phyloP scores from a whole-genome alignment of 2,797 vertebrate species.

The Takifugu ocellatus region DNA sequence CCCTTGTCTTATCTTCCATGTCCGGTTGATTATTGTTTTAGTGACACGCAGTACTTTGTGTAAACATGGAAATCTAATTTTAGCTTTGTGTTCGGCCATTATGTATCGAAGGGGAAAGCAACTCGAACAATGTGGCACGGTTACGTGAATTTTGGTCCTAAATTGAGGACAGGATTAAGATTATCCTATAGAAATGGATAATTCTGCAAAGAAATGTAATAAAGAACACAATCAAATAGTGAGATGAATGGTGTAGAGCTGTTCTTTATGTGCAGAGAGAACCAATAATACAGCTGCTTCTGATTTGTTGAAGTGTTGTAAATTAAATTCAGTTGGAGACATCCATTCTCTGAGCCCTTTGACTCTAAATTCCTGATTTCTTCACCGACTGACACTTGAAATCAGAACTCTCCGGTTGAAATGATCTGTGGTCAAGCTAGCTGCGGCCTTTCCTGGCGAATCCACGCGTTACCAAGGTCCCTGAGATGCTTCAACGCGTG shows the following conservation, averaged over 20 bases:
- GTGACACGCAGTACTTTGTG: constrained; percentile 20
- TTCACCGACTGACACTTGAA: not conserved
- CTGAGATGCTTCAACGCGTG: too few relatives aligned
- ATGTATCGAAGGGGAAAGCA: constrained; percentile 20
- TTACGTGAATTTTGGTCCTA: too few relatives aligned
- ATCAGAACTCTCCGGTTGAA: too few relatives aligned
- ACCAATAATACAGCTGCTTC: not conserved
- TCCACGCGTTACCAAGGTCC: too few relatives aligned
- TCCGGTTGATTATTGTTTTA: constrained; percentile 45
- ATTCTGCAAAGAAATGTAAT: too few relatives aligned
- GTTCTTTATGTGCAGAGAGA: not conserved
- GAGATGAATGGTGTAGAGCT: too few relatives aligned
- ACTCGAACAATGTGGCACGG: constrained; percentile 21
- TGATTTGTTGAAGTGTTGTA: not conserved
- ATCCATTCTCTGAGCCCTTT: not conserved
- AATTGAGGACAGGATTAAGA: too few relatives aligned
- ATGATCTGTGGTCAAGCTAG: too few relatives aligned
- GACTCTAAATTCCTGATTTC: not conserved
- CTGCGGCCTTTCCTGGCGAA: too few relatives aligned
- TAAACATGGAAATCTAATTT: constrained; percentile 50
- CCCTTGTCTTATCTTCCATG: constrained; percentile 9
- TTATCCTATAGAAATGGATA: too few relatives aligned
- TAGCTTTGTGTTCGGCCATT: constrained; percentile 37
- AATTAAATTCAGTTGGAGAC: not conserved
- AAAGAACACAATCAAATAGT: too few relatives aligned